Evolutionary conservation across 2,113 vertebrate genomes (phyloP), one percentile per base, ranked within the genome.

Genomic region (Mustela lutreola): DNA sequence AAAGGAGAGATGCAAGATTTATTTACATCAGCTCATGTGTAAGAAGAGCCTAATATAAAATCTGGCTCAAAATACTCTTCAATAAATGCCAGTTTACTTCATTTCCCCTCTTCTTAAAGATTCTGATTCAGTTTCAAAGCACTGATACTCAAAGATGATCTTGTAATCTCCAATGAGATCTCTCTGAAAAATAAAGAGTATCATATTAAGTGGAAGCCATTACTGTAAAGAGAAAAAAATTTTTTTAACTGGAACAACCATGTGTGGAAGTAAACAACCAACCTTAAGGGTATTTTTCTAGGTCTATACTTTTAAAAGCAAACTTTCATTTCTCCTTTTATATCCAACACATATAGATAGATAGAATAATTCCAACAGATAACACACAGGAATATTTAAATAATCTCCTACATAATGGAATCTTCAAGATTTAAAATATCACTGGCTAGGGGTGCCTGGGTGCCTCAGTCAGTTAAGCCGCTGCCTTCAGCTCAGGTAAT

Each of bases 291-390:
- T 63, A 50, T 95, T 92, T 65, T 21, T 4, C 50, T 26, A 90
- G 79, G 21, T 56, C 78, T 91, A 26, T 50, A 76, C n/a, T 96
- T 79, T 90, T 48, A 58, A 94, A 92, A 91, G 42, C 28, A 93
- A 96, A 91, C 82, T 95, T 97, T 95, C 62, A 88, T 75, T 91
- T 95, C 86, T 89, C 45, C 56, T 88, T 97, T 95, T 50, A 93
- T 19, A 28, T n/a, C 39, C 10, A 84, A 33, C 4, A 53, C 18
- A 53, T 33, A 58, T 50, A 94, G 21, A 65, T 73, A 87, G 95
- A 94, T 73, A 87, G 95, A 94, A 83, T 36, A 89, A 71, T 31
- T 63, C 62, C 95, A 60, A 94, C 5, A 91, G n/a, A 62, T 28
- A 18, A 45, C 60, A 93, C 24, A 76, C 1, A 70, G 48, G 19